Conservation (phyloP, 2,113 vertebrate genomes). For the Aldabrachelys gigantea region DNA sequence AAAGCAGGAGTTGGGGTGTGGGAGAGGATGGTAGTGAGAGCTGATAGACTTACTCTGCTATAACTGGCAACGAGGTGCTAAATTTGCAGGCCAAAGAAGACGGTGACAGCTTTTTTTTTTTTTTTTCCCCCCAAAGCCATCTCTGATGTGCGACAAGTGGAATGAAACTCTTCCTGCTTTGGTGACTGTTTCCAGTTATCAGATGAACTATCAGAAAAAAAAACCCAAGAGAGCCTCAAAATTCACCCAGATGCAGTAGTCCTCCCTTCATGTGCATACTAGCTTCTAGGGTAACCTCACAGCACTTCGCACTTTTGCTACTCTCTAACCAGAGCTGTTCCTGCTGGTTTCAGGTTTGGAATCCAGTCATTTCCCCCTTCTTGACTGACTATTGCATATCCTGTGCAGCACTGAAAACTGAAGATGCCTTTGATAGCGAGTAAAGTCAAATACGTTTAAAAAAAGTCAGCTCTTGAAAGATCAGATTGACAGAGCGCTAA, state of each 20-base stretch:
- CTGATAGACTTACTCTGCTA: neutral
- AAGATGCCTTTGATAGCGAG: constrained; percentile 57
- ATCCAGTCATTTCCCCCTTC: neutral
- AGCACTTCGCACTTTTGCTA: neutral
- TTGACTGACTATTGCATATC: constrained; percentile 8
- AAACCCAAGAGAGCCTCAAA: neutral
- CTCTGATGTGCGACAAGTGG: neutral
- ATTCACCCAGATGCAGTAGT: neutral
- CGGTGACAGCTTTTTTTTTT: neutral
- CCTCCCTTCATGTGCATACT: neutral
- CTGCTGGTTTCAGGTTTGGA: neutral
- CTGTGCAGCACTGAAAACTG: neutral
- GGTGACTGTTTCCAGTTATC: neutral
- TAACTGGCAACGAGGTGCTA: neutral
- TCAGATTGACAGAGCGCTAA: constrained; percentile 58
- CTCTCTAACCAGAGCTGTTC: neutral
- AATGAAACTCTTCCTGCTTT: neutral
- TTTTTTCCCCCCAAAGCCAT: neutral
- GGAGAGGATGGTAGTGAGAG: neutral
- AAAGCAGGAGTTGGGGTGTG: neutral
- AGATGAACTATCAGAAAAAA: constrained; percentile 20
- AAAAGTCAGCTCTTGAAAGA: constrained; percentile 37
- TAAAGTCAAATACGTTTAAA: constrained; percentile 41
- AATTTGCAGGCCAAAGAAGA: neutral
- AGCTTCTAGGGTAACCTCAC: neutral